A percentile compares a stretch with the other conserved stretches of the same genome.
Conservation (phyloP, 2,113 vertebrate genomes). For the Hypanus sabinus region DNA sequence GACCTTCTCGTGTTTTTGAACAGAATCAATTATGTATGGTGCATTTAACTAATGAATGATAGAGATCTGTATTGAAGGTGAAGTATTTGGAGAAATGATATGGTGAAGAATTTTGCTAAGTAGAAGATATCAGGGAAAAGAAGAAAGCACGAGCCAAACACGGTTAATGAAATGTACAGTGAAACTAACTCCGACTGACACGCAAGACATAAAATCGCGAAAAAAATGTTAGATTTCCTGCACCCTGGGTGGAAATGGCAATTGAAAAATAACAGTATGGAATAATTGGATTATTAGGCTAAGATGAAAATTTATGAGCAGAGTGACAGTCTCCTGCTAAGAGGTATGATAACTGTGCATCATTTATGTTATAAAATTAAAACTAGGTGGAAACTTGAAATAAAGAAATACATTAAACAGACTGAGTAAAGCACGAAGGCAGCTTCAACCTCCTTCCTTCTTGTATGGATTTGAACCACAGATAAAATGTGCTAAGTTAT, state of each 20-base stretch:
- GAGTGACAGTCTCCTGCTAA: not conserved
- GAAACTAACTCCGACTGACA: not conserved
- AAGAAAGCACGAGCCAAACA: not conserved
- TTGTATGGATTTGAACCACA: slow-evolving; percentile 23
- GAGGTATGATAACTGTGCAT: not conserved
- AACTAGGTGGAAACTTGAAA: not conserved
- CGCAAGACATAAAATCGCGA: not conserved
- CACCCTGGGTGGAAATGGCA: not conserved
- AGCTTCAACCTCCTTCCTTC: not conserved
- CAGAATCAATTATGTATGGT: not conserved
- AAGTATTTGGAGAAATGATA: not conserved
- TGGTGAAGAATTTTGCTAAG: not conserved
- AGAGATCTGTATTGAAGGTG: not conserved
- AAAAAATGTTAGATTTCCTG: not conserved
- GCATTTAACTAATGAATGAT: not conserved
- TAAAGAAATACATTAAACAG: not conserved
- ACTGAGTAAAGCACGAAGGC: not conserved
- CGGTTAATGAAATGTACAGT: not conserved
- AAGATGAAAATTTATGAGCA: not conserved
- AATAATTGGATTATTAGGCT: not conserved
- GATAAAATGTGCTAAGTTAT: not conserved
- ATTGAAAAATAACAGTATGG: slow-evolving; percentile 22
- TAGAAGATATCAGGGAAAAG: not conserved
- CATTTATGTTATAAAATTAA: not conserved
- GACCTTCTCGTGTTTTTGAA: too few species aligned